A percentile compares a stretch with the other conserved stretches of the same genome.
phyloP scores from a whole-genome alignment of 2,888 invertebrate species.

The Lasioglossum lativentre region DNA sequence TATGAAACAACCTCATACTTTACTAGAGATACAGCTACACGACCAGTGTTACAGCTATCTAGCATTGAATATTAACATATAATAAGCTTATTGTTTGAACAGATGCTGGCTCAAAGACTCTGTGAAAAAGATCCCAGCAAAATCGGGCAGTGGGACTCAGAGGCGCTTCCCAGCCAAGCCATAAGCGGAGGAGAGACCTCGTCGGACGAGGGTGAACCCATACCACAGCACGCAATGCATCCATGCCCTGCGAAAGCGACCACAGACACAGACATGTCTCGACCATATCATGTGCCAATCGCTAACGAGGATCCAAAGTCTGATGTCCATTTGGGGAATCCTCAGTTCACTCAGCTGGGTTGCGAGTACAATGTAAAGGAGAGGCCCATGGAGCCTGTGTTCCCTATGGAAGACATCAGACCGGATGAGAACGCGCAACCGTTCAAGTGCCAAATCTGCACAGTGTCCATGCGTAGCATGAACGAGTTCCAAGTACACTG shows the following conservation, averaged over 20 bases:
- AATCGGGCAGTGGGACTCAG: conserved; percentile 88
- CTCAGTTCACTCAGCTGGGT: conserved; percentile 68
- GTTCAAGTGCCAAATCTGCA: conserved; percentile 80
- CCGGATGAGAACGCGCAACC: conserved; percentile 65
- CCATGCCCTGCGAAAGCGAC: conserved; percentile 67
- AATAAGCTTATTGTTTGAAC: conserved; percentile 66
- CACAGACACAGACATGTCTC: conserved; percentile 69
- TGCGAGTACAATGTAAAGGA: conserved; percentile 64
- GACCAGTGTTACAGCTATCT: too few species aligned
- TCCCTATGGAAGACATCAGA: conserved; percentile 41
- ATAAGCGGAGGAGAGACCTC: conserved; percentile 86
- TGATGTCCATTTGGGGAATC: conserved; percentile 67
- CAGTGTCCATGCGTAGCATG: conserved; percentile 75
- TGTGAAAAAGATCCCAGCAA: conserved; percentile 93
- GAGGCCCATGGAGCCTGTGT: conserved; percentile 37
- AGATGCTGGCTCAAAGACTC: conserved; percentile 92
- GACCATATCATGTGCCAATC: conserved; percentile 78
- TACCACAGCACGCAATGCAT: conserved; percentile 75
- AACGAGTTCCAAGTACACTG: conserved; percentile 80
- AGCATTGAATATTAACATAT: background rate
- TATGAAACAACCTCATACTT: too few species aligned
- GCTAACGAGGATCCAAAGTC: conserved; percentile 71
- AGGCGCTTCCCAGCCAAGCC: conserved; percentile 80
- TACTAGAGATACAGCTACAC: background rate
- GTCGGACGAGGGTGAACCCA: conserved; percentile 86